phyloP scores from a whole-genome alignment of 2,888 invertebrate species.

The Sphaeridia pumilis region DNA sequence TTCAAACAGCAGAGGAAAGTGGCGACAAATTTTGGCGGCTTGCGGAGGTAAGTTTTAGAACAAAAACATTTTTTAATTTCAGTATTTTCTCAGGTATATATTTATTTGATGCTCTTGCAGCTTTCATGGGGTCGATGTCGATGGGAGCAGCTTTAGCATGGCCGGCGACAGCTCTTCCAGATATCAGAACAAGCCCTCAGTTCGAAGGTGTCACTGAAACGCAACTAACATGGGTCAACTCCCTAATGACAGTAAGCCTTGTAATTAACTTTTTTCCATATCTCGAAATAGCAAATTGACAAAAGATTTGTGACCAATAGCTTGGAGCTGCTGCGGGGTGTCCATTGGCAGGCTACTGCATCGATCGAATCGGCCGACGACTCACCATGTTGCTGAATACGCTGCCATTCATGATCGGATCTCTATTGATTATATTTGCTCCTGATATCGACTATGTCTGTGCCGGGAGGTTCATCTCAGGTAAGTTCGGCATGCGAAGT shows the following conservation, averaged over 20 bases:
- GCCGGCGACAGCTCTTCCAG: slow-evolving; percentile 32
- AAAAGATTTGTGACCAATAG: slow-evolving; percentile 18
- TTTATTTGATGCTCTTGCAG: slow-evolving; percentile 14
- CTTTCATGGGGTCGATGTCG: slow-evolving; percentile 28
- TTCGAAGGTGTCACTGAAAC: slow-evolving; percentile 21
- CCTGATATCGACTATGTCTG: slow-evolving; percentile 40
- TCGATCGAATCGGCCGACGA: slow-evolving; percentile 28
- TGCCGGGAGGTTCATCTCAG: slow-evolving; percentile 40
- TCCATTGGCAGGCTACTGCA: slow-evolving; percentile 28
- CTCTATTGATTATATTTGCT: slow-evolving; percentile 38
- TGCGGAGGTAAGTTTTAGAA: slow-evolving; percentile 27
- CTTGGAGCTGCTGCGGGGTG: slow-evolving; percentile 32
- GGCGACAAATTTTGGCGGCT: slow-evolving; percentile 31
- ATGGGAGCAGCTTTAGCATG: slow-evolving; percentile 28
- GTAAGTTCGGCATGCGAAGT: slow-evolving; percentile 16
- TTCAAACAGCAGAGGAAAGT: neutral
- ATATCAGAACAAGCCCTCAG: slow-evolving; percentile 21
- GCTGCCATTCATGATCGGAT: slow-evolving; percentile 36
- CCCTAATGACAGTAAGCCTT: slow-evolving; percentile 27
- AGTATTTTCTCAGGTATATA: neutral
- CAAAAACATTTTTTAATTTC: neutral
- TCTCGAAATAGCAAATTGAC: neutral
- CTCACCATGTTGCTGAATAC: slow-evolving; percentile 19
- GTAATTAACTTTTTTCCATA: neutral
- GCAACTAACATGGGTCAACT: slow-evolving; percentile 32